Percentiles rank a stretch among this genome's conserved stretches.
Evolutionary conservation across 2,888 invertebrate species (phyloP).

Genomic region (Alentia gelatinosa): DNA sequence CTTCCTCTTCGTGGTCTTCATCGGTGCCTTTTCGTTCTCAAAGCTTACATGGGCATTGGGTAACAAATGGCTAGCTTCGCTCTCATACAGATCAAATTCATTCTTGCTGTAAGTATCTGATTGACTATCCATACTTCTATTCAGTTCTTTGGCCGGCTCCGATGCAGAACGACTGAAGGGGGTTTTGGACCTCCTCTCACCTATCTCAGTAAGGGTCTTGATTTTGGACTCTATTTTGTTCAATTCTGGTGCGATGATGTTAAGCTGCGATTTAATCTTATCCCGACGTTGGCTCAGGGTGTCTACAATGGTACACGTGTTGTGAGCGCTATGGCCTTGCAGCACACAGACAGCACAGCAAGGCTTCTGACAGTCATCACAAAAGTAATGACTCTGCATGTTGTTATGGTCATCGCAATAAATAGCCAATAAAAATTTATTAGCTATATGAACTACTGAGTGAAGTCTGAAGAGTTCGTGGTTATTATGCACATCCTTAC

Average conservation of each 20-base stretch:
- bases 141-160: not conserved
- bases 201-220: constrained; percentile 38
- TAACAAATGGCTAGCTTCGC: not conserved
- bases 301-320: constrained; percentile 56
- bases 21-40: not conserved
- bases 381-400: constrained; percentile 59
- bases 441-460: constrained; percentile 61
- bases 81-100: not conserved
- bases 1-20: not conserved
- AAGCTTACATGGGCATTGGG: not conserved
- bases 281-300: constrained; percentile 59
- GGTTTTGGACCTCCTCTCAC: not conserved
- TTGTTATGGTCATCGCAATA: constrained; percentile 61
- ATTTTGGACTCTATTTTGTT: constrained; percentile 55
- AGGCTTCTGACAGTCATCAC: constrained; percentile 60
- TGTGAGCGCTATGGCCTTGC: constrained; percentile 59
- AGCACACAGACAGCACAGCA: constrained; percentile 62
- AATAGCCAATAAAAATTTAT: constrained; percentile 58
- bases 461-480: constrained; percentile 60
- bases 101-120: not conserved
- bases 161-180: not conserved
- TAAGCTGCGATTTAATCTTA: constrained; percentile 59
- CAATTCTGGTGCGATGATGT: constrained; percentile 56
- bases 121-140: not conserved
- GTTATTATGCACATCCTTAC: constrained; percentile 58